Evolutionary conservation across 2,113 vertebrate genomes (phyloP), one percentile per base, ranked within the genome.

Genomic region (Parus major): DNA sequence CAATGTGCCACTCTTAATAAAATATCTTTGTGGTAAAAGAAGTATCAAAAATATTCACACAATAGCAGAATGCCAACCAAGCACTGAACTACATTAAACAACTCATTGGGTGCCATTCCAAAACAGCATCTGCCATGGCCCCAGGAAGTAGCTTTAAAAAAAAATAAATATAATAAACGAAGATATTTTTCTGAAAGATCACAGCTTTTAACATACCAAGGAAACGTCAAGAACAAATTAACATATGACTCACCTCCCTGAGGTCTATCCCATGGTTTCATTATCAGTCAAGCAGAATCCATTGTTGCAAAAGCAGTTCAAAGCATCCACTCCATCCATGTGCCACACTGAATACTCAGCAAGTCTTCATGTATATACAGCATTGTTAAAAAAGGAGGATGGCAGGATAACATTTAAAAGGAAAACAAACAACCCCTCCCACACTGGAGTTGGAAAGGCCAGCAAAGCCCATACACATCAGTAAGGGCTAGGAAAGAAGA

Each of bases 161-260:
- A 75, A 47, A 18, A 61, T n/a, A n/a, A 42, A 88, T 44, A 50
- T 35, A 75, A 46, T 44, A 46, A 93, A 93, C 49, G 36, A 44
- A 57, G 64, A 78, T 5, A 19, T 77, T 82, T 91, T 90, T 88
- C 75, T 86, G 80, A 91, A 94, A 90, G 83, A 96, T 91, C 86
- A 72, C 82, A 86, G 92, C 78, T 96, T 93, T 90, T 92, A 86
- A 90, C 91, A 82, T 56, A 75, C 80, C 53, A 90, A 82, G 82
- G 68, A 89, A 93, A 91, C 60, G 10, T 96, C 59, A 92, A 96
- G 89, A 94, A 84, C 16, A 77, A 93, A 96, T 95, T 91, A 97
- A 90, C 93, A 93, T 89, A 88, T 89, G 84, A 95, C 88, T 94
- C 93, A 93, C 96, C 94, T 96, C 95, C 93, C 95, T 49, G 88